Conservation (phyloP, 2,888 invertebrate species). For the Petrolisthes cinctipes region DNA sequence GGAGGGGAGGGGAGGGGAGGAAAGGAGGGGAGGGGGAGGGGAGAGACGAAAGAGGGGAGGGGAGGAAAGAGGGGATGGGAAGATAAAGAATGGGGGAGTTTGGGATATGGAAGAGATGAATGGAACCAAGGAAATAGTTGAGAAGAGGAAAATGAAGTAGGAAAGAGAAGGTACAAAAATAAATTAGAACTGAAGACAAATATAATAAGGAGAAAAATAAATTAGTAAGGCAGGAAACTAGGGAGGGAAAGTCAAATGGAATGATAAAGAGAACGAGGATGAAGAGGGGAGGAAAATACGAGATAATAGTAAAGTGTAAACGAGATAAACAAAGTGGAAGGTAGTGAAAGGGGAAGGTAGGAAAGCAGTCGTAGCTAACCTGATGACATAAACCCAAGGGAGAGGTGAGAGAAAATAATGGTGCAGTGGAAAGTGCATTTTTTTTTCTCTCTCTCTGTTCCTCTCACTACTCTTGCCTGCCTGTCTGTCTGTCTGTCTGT, state of each 20-base stretch:
- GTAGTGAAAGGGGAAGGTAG: no score
- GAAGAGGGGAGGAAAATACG: neutral
- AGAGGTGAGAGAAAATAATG: no score
- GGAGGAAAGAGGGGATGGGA: neutral
- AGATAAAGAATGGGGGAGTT: no score
- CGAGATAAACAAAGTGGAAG: no score
- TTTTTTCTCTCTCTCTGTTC: no score
- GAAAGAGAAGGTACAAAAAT: neutral
- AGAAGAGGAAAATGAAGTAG: neutral
- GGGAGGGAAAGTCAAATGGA: neutral
- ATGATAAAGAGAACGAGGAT: constrained; percentile 21
- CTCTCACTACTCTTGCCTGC: no score
- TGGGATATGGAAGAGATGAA: neutral
- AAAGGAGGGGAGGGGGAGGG: neutral
- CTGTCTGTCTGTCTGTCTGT: no score
- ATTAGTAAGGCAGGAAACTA: constrained; percentile 1
- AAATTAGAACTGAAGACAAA: constrained; percentile 14
- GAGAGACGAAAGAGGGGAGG: neutral
- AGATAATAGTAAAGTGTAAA: no score
- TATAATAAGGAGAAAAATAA: neutral
- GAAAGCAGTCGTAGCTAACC: no score
- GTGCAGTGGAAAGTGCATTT: no score
- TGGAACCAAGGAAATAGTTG: neutral
- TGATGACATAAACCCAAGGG: no score
- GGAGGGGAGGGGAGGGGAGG: neutral